Conservation (phyloP, 37 sponge, comb jelly and placozoan genomes). For the Halisarca cf. caerulea region DNA sequence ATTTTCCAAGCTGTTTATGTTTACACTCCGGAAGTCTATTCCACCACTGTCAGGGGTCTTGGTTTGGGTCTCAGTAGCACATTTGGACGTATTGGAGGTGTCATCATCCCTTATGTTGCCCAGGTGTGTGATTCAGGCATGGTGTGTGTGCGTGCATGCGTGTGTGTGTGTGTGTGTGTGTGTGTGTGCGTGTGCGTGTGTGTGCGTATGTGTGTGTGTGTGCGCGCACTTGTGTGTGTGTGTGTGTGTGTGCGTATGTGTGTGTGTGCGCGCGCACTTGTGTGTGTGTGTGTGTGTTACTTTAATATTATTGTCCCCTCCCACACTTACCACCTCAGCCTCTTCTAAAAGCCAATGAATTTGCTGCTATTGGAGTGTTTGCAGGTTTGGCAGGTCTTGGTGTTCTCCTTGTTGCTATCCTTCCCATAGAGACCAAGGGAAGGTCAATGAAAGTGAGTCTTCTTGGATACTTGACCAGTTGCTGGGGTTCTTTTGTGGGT, state of each 20-base stretch:
- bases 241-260: too few relatives aligned
- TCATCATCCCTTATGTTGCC: conserved; percentile 51
- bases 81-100: conserved; percentile 71
- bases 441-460: conserved; percentile 27
- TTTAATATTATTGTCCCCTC: too few relatives aligned
- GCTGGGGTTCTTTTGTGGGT: too few relatives aligned
- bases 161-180: too few relatives aligned
- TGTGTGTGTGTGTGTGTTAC: too few relatives aligned
- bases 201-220: too few relatives aligned
- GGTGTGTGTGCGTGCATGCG: background rate
- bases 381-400: conserved; percentile 25
- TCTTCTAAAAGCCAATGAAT: conserved; percentile 30
- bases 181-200: too few relatives aligned
- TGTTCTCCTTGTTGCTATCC: conserved; percentile 38
- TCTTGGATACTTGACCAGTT: too few relatives aligned
- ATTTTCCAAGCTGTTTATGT: conserved; percentile 82
- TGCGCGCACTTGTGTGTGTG: too few relatives aligned
- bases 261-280: too few relatives aligned
- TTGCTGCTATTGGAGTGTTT: conserved; percentile 44
- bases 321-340: background rate
- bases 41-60: conserved; percentile 68
- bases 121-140: background rate
- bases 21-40: conserved; percentile 84
- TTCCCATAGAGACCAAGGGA: conserved; percentile 85
- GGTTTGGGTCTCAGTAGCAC: conserved; percentile 50